These are phyloP conservation scores for Macrotus californicus DNA, from an alignment of 2,113 vertebrate species.

Conservation along the genomic window DNA sequence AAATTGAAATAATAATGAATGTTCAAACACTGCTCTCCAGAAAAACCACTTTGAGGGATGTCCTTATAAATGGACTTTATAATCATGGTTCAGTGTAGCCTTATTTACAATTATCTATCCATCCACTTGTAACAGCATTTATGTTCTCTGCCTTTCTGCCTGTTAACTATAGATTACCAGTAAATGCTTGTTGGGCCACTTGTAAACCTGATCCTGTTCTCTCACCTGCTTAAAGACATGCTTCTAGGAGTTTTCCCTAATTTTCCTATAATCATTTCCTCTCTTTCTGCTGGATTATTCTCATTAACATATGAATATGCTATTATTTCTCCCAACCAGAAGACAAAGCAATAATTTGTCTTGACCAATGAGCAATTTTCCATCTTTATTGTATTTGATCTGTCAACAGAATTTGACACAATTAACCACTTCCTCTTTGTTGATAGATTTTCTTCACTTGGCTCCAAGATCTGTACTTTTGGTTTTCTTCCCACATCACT, in stretches of 20 bases:
- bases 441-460: not conserved
- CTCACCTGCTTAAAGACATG: not conserved
- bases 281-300: not conserved
- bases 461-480: not conserved
- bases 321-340: not conserved
- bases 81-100: not conserved
- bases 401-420: not conserved
- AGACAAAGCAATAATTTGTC: not conserved
- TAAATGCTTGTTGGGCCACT: not conserved
- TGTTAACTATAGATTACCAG: not conserved
- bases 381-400: not conserved
- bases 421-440: not conserved
- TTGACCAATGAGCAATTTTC: not conserved
- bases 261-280: not conserved
- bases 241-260: not conserved
- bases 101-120: conserved; percentile 7
- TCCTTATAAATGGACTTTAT: not conserved
- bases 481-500: not conserved
- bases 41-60: conserved; percentile 4
- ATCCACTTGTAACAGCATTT: not conserved
- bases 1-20: conserved; percentile 25
- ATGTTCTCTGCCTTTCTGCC: not conserved
- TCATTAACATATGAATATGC: not conserved
- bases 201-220: not conserved
- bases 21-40: not conserved